phyloP scores from a whole-genome alignment of 2,113 vertebrate genomes.

The Notechis scutatus region DNA sequence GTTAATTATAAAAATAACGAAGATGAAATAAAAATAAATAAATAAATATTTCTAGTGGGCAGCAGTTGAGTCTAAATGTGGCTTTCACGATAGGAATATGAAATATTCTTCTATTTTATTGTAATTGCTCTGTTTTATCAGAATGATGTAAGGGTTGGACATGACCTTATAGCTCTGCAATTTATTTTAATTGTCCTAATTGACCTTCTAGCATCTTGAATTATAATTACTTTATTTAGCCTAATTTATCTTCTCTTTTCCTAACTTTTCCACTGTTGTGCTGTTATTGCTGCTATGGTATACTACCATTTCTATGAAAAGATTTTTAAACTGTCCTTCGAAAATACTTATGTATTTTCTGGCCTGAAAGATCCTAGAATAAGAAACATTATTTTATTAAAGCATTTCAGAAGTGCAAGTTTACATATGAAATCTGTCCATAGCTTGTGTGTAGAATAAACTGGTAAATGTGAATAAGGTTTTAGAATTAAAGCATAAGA shows the following conservation, averaged over 20 bases:
- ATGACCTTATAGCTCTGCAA: background rate
- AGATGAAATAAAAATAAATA: too few species aligned
- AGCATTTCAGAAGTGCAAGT: background rate
- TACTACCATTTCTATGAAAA: background rate
- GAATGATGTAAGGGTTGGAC: background rate
- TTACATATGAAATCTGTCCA: background rate
- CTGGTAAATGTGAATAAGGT: background rate
- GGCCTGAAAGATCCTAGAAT: background rate
- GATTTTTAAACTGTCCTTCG: background rate
- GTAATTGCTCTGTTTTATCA: background rate
- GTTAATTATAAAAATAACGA: too few species aligned
- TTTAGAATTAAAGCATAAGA: background rate
- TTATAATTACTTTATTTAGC: background rate
- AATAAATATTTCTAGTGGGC: background rate
- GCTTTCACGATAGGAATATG: background rate
- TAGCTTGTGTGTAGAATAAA: background rate
- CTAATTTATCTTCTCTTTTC: background rate
- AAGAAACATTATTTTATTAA: background rate
- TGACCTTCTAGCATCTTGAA: background rate
- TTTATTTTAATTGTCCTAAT: background rate
- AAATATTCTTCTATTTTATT: background rate
- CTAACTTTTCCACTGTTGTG: background rate
- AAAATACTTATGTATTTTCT: background rate
- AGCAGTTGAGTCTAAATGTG: background rate
- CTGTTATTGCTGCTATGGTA: background rate